A percentile compares a stretch with the other conserved stretches of the same genome.
Evolutionary conservation across 2,797 vertebrate genomes (phyloP).

Genomic region (Oreochromis grahami): DNA sequence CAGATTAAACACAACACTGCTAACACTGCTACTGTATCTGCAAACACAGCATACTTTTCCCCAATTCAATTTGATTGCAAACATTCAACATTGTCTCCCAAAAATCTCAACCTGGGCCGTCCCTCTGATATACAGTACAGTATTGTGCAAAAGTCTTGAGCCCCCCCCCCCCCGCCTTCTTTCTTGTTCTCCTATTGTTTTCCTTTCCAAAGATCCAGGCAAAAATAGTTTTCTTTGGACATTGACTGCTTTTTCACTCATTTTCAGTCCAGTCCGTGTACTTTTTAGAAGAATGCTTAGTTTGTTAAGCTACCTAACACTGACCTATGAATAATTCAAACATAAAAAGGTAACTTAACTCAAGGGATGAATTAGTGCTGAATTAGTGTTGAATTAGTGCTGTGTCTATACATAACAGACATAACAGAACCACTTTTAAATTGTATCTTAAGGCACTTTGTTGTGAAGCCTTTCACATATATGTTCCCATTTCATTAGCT

Average conservation of each 20-base stretch:
- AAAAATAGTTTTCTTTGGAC: no score
- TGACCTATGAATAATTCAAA: neutral
- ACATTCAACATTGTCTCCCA: neutral
- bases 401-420: neutral
- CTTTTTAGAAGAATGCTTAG: fast-evolving
- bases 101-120: neutral
- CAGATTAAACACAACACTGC: neutral
- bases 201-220: no score
- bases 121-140: neutral
- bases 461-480: neutral
- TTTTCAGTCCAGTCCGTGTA: neutral
- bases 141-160: neutral
- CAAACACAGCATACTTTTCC: neutral
- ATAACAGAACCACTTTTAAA: neutral
- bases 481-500: neutral
- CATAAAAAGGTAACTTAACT: neutral
- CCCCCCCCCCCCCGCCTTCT: no score
- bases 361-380: neutral
- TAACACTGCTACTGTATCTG: neutral
- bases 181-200: no score
- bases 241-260: neutral
- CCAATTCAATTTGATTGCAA: neutral
- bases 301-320: neutral
- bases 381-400: neutral
- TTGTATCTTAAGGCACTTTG: neutral